Evolutionary conservation across 2,113 vertebrate genomes (phyloP).

Genomic region (Python bivittatus): DNA sequence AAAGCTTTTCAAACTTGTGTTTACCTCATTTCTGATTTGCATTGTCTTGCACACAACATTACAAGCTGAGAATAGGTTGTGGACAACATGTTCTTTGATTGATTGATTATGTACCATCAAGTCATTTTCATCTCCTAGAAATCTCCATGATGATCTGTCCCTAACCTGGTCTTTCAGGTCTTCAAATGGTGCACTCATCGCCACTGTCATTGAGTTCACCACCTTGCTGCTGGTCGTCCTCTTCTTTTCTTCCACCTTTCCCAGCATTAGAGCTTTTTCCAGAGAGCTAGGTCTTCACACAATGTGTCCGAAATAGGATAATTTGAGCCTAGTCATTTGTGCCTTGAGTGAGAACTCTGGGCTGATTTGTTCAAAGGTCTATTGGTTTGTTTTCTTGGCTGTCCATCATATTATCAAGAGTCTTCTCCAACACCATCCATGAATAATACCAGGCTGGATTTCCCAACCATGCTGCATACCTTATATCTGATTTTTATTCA

Average conservation of each 20-base stretch:
- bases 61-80: background rate
- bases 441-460: too few species aligned
- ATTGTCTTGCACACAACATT: background rate
- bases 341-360: too few species aligned
- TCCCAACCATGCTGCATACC: too few species aligned
- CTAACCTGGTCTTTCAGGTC: background rate
- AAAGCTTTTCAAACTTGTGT: background rate
- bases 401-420: too few species aligned
- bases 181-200: background rate
- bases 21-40: background rate
- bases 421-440: too few species aligned
- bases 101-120: background rate
- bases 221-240: background rate
- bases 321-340: too few species aligned
- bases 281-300: background rate
- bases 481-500: too few species aligned
- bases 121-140: background rate
- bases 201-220: background rate
- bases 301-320: too few species aligned
- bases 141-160: background rate
- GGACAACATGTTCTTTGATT: background rate
- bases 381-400: too few species aligned
- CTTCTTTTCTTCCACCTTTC: background rate
- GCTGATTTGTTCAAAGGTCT: too few species aligned
- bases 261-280: background rate